phyloP scores from a whole-genome alignment of 2,888 invertebrate species.

The Lamellibrachia satsuma region DNA sequence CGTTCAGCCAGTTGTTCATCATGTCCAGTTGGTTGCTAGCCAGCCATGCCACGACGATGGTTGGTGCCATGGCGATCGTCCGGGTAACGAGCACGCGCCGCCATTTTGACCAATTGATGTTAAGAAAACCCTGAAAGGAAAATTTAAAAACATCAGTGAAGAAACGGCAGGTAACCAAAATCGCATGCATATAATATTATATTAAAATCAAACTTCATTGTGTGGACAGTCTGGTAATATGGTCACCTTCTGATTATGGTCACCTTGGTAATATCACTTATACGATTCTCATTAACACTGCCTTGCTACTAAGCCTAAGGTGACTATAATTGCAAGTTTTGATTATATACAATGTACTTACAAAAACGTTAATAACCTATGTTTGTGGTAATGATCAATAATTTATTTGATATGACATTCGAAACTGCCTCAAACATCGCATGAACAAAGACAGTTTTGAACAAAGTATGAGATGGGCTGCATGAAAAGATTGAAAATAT shows the following conservation, averaged over 20 bases:
- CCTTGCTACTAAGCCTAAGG: too few relatives aligned
- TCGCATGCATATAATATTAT: too few relatives aligned
- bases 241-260: neutral
- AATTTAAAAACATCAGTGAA: neutral
- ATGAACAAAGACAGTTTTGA: too few relatives aligned
- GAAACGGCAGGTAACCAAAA: neutral
- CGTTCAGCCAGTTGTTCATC: conserved; percentile 87
- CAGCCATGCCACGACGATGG: conserved; percentile 65
- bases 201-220: neutral
- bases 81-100: conserved; percentile 85
- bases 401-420: too few relatives aligned
- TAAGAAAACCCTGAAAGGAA: conserved; percentile 58
- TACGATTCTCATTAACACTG: neutral
- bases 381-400: too few relatives aligned
- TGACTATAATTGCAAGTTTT: too few relatives aligned
- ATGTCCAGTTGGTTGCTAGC: conserved; percentile 75
- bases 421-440: too few relatives aligned
- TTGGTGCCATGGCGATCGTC: conserved; percentile 80
- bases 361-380: too few relatives aligned
- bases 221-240: neutral
- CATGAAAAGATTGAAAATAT: too few relatives aligned
- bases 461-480: too few relatives aligned
- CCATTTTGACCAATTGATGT: conserved; percentile 71
- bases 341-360: too few relatives aligned
- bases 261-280: too few relatives aligned